Percentiles rank a stretch among this genome's conserved stretches.
phyloP scores from a whole-genome alignment of 35 echinoderm and acorn worm genomes.

The Amphiura filiformis region DNA sequence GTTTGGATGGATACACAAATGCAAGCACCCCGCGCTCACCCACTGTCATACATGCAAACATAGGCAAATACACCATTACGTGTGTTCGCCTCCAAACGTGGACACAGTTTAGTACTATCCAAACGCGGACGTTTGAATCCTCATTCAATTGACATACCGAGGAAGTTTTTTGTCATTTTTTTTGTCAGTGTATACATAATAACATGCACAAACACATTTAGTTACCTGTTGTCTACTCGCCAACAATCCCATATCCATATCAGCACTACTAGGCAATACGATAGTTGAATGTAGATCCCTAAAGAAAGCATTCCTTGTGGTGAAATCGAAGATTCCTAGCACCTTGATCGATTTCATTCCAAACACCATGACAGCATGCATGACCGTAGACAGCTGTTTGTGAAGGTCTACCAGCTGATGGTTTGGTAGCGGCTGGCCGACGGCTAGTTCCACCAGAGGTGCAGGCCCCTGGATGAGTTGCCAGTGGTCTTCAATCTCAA shows the following conservation, averaged over 20 bases:
- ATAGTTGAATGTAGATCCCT: slow-evolving; percentile 62
- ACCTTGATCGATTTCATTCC: slow-evolving; percentile 83
- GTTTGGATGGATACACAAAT: too few species aligned
- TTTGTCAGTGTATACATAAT: too few species aligned
- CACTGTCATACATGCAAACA: too few species aligned
- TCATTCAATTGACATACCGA: too few species aligned
- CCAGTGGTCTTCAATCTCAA: slow-evolving; percentile 88
- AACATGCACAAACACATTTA: too few species aligned
- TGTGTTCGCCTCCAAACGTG: too few species aligned
- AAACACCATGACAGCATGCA: slow-evolving; percentile 90
- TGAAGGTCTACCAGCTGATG: slow-evolving; percentile 83
- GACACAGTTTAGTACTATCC: too few species aligned
- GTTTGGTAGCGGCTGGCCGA: slow-evolving; percentile 71
- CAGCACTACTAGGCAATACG: slow-evolving; percentile 24
- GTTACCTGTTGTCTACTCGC: slow-evolving; percentile 75
- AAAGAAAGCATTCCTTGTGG: slow-evolving; percentile 84
- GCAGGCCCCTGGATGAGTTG: slow-evolving; percentile 85
- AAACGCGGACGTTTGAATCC: too few species aligned
- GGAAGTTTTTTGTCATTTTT: too few species aligned
- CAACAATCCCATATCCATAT: slow-evolving; percentile 51
- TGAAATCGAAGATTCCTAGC: slow-evolving; percentile 76
- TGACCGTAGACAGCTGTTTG: slow-evolving; percentile 81
- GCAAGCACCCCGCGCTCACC: too few species aligned
- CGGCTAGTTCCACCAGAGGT: slow-evolving; percentile 77
- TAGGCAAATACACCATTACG: too few species aligned